Conservation (phyloP, 2,113 vertebrate species). For the Larimichthys crocea region DNA sequence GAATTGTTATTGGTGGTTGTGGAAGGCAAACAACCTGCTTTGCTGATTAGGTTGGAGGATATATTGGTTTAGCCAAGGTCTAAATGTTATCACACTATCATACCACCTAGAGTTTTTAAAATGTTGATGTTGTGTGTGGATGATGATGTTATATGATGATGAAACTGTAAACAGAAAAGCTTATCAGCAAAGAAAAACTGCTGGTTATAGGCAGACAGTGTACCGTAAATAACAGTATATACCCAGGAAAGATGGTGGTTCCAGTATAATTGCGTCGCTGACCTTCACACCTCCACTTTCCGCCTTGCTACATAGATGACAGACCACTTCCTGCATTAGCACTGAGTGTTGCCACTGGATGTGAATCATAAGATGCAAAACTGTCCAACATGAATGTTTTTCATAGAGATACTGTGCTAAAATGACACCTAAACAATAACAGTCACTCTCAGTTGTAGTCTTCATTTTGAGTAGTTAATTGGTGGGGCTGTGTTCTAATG, state of each 20-base stretch:
- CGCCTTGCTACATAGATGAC: not conserved
- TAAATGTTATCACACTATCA: not conserved
- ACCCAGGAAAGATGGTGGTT: too few species aligned
- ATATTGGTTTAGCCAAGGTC: not conserved
- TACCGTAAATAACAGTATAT: too few species aligned
- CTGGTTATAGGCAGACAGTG: too few species aligned
- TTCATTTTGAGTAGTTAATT: not conserved
- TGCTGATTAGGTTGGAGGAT: not conserved
- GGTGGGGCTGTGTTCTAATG: conserved; percentile 1
- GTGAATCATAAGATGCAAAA: not conserved
- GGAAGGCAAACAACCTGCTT: not conserved
- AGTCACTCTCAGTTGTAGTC: not conserved
- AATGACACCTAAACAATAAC: not conserved
- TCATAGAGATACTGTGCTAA: not conserved
- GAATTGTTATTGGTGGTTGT: not conserved
- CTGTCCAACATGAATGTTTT: not conserved
- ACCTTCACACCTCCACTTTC: not conserved
- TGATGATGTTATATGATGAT: too few species aligned
- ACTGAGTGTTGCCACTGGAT: not conserved
- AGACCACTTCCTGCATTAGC: not conserved
- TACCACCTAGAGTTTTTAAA: too few species aligned
- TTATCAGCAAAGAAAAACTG: too few species aligned
- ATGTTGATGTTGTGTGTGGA: too few species aligned
- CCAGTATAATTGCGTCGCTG: too few species aligned
- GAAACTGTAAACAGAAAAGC: too few species aligned